Base-by-base conservation (phyloP, 2,888 invertebrate species). In the Mactromeris polynyma region DNA sequence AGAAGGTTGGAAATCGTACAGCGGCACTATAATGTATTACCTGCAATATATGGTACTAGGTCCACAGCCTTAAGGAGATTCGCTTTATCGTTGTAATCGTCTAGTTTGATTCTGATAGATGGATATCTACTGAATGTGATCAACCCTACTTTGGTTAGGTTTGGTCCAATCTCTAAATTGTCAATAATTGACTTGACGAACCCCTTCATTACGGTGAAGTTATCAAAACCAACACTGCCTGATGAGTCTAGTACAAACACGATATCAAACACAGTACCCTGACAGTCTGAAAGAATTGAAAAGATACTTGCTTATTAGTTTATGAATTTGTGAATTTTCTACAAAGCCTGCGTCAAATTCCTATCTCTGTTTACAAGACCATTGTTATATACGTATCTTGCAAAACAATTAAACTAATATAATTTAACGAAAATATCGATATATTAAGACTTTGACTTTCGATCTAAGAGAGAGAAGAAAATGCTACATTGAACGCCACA, bases 211-310 rank as follows among this genome's bases (percentile, higher is more conserved):
- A 92, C 88, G 36, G 88, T 91, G 91, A 94, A 96, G 88, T 95
- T 94, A n/a, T 90, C 91, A 2, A 83, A 83, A 89, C 94, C 94
- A 77, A 95, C 95, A 83, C 95, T 95, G 40, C 89, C 93, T 9
- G 95, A 95, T 14, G 94, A 94, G 79, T 93, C 93, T 51, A 94
- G 81, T 2, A 93, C 92, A 83, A 93, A 94, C 88, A 94, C 92
- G 0, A 93, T 83, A 77, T 94, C 93, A 21, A 94, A 91, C 58
- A 93, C 89, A n/a, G 89, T 90, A 81, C 93, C 93, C 58, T 93
- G 86, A 83, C 94, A 94, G 54, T 88, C 94, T 94, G 77, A 31
- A 81, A 87, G 11, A 40, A 69, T n/a, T n/a, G 17, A 1, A 73
- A 19, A 33, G 2, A 4, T 6, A 19, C 19, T 19, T 2, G 33